Percentiles rank a stretch among this genome's conserved stretches.
These are phyloP conservation scores for Heteromyza rotundicornis DNA, from an alignment of 2,888 invertebrate genomes.

Conservation along the genomic window DNA sequence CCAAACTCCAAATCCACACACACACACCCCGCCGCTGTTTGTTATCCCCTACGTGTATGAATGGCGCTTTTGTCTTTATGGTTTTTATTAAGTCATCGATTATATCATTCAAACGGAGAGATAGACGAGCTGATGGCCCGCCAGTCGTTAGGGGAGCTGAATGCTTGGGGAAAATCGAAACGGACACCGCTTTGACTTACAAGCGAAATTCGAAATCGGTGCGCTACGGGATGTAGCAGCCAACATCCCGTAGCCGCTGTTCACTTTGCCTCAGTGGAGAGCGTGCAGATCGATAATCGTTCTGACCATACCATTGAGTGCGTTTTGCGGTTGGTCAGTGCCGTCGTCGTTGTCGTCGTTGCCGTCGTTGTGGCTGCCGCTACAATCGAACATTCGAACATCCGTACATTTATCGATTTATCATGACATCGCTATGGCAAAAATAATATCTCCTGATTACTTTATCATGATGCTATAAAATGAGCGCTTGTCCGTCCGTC, in stretches of 20 bases:
- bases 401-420: conserved; percentile 38
- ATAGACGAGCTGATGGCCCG: neutral
- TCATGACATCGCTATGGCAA: conserved; percentile 40
- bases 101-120: neutral
- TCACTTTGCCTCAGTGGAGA: neutral
- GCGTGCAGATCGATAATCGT: neutral
- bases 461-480: conserved; percentile 50
- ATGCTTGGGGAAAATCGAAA: too few species aligned
- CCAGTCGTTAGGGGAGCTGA: too few species aligned
- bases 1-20: neutral
- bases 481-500: conserved; percentile 32
- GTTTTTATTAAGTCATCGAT: conserved; percentile 6
- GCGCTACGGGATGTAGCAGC: too few species aligned
- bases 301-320: neutral
- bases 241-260: too few species aligned
- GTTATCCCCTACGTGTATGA: neutral
- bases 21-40: neutral
- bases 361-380: too few species aligned
- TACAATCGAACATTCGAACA: too few species aligned
- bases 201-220: too few species aligned
- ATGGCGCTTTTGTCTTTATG: neutral
- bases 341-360: conserved; percentile 20
- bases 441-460: conserved; percentile 51
- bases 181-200: too few species aligned
- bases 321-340: conserved; percentile 39